These are phyloP conservation scores for Ganaspis sp. DNA, from an alignment of 1,140 invertebrate genomes.

Conservation along the genomic window DNA sequence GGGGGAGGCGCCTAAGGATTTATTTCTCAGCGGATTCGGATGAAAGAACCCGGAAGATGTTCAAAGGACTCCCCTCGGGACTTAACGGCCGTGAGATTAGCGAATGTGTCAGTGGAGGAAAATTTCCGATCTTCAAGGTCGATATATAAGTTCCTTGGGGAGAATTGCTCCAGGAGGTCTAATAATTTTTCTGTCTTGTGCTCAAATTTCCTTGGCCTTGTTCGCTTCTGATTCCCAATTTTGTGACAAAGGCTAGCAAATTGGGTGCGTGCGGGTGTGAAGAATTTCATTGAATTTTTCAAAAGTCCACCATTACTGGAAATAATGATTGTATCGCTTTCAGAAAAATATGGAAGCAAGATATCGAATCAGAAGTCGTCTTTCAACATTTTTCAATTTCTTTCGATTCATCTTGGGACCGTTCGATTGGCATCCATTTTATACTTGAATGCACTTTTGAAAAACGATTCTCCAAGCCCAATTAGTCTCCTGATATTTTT, in stretches of 20 bases:
- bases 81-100: conserved; percentile 57
- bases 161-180: not conserved
- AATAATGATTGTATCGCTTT: conserved; percentile 26
- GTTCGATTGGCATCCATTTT: not conserved
- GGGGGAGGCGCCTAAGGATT: conserved; percentile 44
- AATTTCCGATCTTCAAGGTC: conserved; percentile 6
- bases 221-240: not conserved
- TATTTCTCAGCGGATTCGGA: not conserved
- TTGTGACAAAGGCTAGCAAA: not conserved
- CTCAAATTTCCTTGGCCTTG: conserved; percentile 9
- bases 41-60: not conserved
- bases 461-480: not conserved
- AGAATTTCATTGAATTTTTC: conserved; percentile 1
- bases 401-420: not conserved
- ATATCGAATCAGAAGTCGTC: conserved; percentile 12
- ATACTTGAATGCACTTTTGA: not conserved
- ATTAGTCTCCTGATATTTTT: conserved; percentile 6
- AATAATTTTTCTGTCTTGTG: conserved; percentile 1
- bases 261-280: conserved; percentile 25
- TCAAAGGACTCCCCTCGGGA: conserved; percentile 32
- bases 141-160: not conserved
- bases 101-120: not conserved
- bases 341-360: not conserved
- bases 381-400: not conserved
- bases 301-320: not conserved